Base-by-base conservation (phyloP, 64 coral and sea anemone species). In the Montipora sp. region DNA sequence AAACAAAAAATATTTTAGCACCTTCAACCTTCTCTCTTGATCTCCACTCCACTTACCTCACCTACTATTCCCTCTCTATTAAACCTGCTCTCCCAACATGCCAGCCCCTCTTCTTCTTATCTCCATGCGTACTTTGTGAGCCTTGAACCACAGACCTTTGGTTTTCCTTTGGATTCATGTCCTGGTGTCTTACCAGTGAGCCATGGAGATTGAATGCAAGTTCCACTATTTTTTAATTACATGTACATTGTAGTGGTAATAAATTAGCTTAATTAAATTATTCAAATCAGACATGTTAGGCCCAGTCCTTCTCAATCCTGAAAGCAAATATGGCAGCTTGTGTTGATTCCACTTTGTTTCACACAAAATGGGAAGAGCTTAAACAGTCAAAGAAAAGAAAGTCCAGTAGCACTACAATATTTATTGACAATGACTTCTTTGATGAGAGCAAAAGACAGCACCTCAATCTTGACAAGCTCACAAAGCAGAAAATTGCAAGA, bases 301-400 rank as follows among this genome's bases (percentile, higher is more conserved):
- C 66, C 66, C 66, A 74, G 71, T 74, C 71, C 71, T 74, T 74
- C n/a, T 74, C 71, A 24, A n/a, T 43, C 71, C 71, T 74, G 11
- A 21, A 74, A 16, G 71, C 71, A 21, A 74, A 1, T n/a, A 24
- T 74, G 71, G 22, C n/a, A 74, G 71, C n/a, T 24, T 74, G 71
- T 74, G 71, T 74, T 74, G 71, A 74, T 4, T 74, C 20, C 18
- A 24, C 71, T 11, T 21, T 74, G 20, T 74, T 74, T 74, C 20
- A 22, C n/a, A 74, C 71, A 7, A 74, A 74, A 74, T 74, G 0
- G 71, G 71, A 74, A 22, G 71, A 74, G 66, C 66, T 69, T 20
- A 69, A 69, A 20, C 66, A 69, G 66, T 69, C 66, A 69, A 69
- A 69, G 71, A 74, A 74, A 74, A 74, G 71, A 74, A 74, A 22